phyloP scores from a whole-genome alignment of 2,113 vertebrate genomes.

The Lagopus leucura region DNA sequence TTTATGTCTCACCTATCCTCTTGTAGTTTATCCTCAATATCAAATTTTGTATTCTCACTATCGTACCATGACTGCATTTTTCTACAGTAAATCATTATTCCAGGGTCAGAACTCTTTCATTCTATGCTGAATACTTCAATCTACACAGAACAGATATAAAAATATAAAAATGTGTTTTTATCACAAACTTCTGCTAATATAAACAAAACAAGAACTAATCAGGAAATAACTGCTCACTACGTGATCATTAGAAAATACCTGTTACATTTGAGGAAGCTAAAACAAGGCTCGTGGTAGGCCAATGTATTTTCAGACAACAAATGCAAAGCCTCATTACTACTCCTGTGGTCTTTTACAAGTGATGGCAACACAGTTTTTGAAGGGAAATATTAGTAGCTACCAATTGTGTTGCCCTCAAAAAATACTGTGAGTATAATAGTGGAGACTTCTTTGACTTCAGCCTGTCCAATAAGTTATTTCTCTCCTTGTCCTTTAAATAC shows the following conservation, averaged over 20 bases:
- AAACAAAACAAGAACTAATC: background rate
- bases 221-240: background rate
- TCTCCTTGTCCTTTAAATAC: background rate
- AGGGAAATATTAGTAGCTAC: background rate
- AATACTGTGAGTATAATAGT: background rate
- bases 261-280: background rate
- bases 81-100: background rate
- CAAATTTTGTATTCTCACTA: background rate
- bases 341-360: background rate
- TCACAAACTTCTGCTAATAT: background rate
- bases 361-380: background rate
- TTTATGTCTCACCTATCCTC: background rate
- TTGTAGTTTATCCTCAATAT: background rate
- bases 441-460: background rate
- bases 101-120: background rate
- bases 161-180: background rate
- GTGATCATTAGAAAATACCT: background rate
- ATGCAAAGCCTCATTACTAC: background rate
- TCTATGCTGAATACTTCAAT: too few relatives aligned
- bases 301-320: background rate
- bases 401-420: background rate
- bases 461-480: background rate
- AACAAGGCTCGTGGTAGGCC: background rate
- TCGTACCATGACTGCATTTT: background rate
- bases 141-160: background rate